Evolutionary conservation across 2,888 invertebrate genomes (phyloP).

Genomic region (Cistogaster globosa): DNA sequence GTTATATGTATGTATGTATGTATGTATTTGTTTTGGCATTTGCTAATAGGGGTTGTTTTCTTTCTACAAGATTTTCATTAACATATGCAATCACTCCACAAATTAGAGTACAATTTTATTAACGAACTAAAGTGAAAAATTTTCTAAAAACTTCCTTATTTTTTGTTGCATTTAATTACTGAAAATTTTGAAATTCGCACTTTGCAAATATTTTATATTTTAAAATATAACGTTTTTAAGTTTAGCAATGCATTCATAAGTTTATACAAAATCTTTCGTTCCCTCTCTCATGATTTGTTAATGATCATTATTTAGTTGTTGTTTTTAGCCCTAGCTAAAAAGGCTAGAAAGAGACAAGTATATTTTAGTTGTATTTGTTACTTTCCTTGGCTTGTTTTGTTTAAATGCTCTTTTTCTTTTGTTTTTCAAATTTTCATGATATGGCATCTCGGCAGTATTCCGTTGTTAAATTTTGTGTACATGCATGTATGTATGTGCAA

Average conservation of each 20-base stretch:
- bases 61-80: conserved; percentile 6
- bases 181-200: conserved; percentile 65
- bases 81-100: neutral
- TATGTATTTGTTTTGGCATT: conserved; percentile 23
- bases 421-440: neutral
- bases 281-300: neutral
- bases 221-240: conserved; percentile 55
- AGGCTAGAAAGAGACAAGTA: conserved; percentile 24
- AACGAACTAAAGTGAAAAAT: no score
- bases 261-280: conserved; percentile 8
- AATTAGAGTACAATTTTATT: no score
- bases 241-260: neutral
- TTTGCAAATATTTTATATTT: conserved; percentile 23
- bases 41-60: conserved; percentile 34
- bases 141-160: no score
- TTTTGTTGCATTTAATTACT: conserved; percentile 21
- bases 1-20: no score
- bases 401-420: conserved; percentile 27
- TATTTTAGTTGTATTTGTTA: neutral
- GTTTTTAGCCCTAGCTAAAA: neutral
- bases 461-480: neutral
- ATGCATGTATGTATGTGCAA: neutral
- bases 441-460: conserved; percentile 45
- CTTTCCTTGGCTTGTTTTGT: neutral
- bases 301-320: neutral